Conservation (phyloP, 2,888 invertebrate species). For the Aplocera efformata region DNA sequence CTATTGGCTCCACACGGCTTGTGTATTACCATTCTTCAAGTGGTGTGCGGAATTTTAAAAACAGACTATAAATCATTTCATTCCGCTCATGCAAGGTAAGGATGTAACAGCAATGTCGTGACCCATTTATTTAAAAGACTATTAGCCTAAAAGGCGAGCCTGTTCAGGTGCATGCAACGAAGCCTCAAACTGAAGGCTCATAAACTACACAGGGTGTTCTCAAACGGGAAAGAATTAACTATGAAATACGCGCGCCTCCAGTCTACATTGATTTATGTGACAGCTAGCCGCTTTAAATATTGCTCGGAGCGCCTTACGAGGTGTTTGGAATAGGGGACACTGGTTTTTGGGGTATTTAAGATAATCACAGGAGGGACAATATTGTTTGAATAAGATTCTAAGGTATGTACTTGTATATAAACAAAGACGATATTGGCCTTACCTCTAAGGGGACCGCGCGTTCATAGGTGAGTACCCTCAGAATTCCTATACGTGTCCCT, state of each 20-base stretch:
- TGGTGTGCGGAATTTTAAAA: too few relatives aligned
- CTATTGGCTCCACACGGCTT: too few relatives aligned
- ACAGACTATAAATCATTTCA: too few relatives aligned
- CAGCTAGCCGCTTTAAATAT: conserved; percentile 59
- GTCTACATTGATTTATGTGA: conserved; percentile 72
- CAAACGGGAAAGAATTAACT: conserved; percentile 75
- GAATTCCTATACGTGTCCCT: too few relatives aligned
- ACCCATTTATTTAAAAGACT: conserved; percentile 24
- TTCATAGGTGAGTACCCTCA: too few relatives aligned
- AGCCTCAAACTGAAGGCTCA: conserved; percentile 56
- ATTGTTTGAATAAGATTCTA: background rate
- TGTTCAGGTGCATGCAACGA: conserved; percentile 52
- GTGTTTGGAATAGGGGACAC: conserved; percentile 27
- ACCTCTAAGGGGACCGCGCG: too few relatives aligned
- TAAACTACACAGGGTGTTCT: conserved; percentile 55
- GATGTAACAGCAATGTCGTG: conserved; percentile 11
- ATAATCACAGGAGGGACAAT: conserved; percentile 16
- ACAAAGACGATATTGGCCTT: too few relatives aligned
- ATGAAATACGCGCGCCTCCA: conserved; percentile 76
- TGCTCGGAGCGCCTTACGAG: conserved; percentile 37
- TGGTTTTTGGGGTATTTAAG: conserved; percentile 20
- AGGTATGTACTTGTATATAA: too few relatives aligned
- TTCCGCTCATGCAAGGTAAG: background rate
- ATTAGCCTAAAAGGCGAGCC: conserved; percentile 29
- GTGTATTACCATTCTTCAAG: too few relatives aligned